These are phyloP conservation scores for Callorhinus ursinus DNA, from an alignment of 2,113 vertebrate species.

Conservation along the genomic window DNA sequence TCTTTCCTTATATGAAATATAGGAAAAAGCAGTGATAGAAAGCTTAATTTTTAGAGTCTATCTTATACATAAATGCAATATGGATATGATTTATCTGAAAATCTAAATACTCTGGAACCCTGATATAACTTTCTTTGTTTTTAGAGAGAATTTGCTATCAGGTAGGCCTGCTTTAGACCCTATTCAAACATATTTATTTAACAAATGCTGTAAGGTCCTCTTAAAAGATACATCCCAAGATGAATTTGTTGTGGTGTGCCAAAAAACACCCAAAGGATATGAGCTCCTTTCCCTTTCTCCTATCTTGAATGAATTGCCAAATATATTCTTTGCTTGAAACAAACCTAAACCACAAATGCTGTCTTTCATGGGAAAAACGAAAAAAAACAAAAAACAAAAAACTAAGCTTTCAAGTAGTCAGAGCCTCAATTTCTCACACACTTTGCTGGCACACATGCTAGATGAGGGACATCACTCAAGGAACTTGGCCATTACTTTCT, in stretches of 20 bases:
- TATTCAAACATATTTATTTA: conserved; percentile 52
- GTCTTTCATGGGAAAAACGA: background rate
- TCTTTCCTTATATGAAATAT: conserved; percentile 45
- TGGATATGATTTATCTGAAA: conserved; percentile 43
- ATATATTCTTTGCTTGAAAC: conserved; percentile 35
- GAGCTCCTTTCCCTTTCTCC: background rate
- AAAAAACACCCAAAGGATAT: conserved; percentile 4
- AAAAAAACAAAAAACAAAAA: background rate
- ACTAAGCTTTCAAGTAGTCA: background rate
- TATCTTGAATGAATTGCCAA: conserved; percentile 4
- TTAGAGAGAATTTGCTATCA: conserved; percentile 43
- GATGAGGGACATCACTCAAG: background rate
- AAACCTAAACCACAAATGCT: conserved; percentile 43
- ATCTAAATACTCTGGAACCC: conserved; percentile 42
- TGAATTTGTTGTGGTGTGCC: background rate
- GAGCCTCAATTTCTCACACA: background rate
- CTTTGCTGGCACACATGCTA: background rate
- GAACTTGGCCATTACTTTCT: conserved; percentile 13
- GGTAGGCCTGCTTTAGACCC: background rate
- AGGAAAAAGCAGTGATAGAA: conserved; percentile 40
- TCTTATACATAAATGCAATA: conserved; percentile 24
- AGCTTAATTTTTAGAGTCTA: conserved; percentile 53
- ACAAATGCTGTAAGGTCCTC: background rate
- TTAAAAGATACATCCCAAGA: conserved; percentile 45
- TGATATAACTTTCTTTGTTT: conserved; percentile 21